Evolutionary conservation across 2,888 invertebrate species (phyloP).

Genomic region (Tillus elongatus): DNA sequence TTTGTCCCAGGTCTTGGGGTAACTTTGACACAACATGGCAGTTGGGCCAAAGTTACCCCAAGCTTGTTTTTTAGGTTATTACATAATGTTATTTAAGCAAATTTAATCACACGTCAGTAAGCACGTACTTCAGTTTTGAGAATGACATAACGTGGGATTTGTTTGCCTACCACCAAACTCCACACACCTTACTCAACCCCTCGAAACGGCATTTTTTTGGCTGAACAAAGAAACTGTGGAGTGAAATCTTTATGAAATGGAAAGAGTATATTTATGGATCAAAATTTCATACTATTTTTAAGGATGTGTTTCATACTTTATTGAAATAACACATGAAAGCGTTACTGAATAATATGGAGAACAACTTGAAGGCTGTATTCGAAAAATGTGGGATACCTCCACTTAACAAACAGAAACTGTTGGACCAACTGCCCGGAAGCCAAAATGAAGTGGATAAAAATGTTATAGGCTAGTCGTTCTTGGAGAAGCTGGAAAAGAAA

Average conservation of each 20-base stretch:
- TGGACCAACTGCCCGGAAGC: conserved; percentile 9
- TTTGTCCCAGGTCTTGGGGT: too few species aligned
- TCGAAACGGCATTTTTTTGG: conserved; percentile 21
- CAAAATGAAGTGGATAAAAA: not conserved
- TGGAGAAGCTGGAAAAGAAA: conserved; percentile 6
- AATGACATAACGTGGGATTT: conserved; percentile 23
- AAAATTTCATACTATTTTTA: conserved; percentile 16
- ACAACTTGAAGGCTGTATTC: conserved; percentile 16
- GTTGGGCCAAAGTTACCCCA: too few species aligned
- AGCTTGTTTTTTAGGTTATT: too few species aligned
- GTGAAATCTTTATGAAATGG: conserved; percentile 17
- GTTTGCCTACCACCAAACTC: conserved; percentile 22
- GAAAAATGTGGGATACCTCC: conserved; percentile 15
- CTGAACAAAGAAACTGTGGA: conserved; percentile 16
- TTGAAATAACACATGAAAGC: conserved; percentile 12
- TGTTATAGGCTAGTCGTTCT: not conserved
- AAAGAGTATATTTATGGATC: conserved; percentile 18
- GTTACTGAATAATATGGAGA: conserved; percentile 9
- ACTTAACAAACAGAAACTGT: conserved; percentile 9
- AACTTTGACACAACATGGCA: too few species aligned
- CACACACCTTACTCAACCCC: conserved; percentile 22
- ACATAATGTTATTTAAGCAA: too few species aligned
- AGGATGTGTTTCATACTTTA: conserved; percentile 18
- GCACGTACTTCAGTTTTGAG: conserved; percentile 20
- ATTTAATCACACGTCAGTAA: conserved; percentile 19